These are phyloP conservation scores for Leptoclinus maculatus DNA, from an alignment of 2,797 vertebrate species.

Conservation along the genomic window DNA sequence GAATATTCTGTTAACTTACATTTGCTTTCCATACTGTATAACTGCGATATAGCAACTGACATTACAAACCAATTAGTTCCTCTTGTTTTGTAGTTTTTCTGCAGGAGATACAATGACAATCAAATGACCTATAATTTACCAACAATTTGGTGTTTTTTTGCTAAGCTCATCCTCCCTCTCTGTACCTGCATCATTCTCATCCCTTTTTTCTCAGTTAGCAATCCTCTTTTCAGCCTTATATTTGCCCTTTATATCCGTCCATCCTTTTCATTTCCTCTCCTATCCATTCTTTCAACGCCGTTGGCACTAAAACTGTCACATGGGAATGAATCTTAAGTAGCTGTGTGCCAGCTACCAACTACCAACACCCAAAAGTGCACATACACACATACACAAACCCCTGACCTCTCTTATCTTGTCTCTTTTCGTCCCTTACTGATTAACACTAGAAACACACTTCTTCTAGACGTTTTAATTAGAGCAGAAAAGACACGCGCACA, in stretches of 20 bases:
- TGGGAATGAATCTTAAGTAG: slow-evolving; percentile 39
- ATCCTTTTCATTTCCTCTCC: not conserved
- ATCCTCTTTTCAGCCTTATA: not conserved
- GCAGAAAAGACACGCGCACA: slow-evolving; percentile 20
- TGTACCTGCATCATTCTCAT: not conserved
- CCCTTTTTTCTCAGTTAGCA: not conserved
- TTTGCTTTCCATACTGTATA: slow-evolving; percentile 16
- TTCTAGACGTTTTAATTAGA: slow-evolving; percentile 67
- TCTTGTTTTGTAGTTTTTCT: slow-evolving; percentile 19
- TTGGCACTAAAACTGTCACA: slow-evolving; percentile 24
- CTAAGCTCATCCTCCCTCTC: not conserved
- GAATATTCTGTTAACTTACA: not conserved
- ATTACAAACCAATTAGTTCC: slow-evolving; percentile 25
- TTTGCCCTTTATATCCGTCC: slow-evolving; percentile 2
- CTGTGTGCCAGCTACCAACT: not conserved
- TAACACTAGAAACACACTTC: slow-evolving; percentile 50
- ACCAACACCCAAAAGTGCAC: slow-evolving; percentile 4
- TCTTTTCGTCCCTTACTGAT: slow-evolving; percentile 42
- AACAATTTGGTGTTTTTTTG: not conserved
- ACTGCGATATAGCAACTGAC: slow-evolving; percentile 5
- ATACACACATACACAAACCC: slow-evolving; percentile 9
- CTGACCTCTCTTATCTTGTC: slow-evolving; percentile 52
- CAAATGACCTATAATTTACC: not conserved
- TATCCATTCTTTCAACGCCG: not conserved
- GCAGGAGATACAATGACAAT: not conserved